Base-by-base conservation (phyloP, 2,797 vertebrate species). In the Poeciliopsis turneri region DNA sequence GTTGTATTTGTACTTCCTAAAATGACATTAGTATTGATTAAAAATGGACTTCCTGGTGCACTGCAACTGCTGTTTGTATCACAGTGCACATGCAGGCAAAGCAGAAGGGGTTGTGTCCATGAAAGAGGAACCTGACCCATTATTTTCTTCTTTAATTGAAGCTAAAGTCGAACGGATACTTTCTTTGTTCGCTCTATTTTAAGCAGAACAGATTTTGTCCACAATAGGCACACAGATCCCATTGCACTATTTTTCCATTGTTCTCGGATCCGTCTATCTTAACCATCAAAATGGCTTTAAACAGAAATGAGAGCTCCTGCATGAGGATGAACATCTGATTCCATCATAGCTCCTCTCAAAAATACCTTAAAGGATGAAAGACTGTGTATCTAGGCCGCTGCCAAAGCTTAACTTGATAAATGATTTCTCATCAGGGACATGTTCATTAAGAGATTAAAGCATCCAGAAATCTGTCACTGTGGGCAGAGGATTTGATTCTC, bases 401-500 rank as follows among this genome's bases (percentile, higher is more conserved):
- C 72, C 74, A 70, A 61, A 68, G 8, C 20, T 12, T 30, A 43
- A 74, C 25, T 36, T 84, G 57, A 76, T 77, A 77, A 77, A 82
- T 23, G 45, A 80, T 78, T 73, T 72, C 71, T 77, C 59, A 73
- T 70, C 55, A 45, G 76, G 76, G 72, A 83, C 64, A 64, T 6
- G 28, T 78, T 78, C 36, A 18, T 80, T 39, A 64, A 11, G 28
- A 77, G 76, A 78, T 86, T 81, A 74, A 84, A 81, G 45, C 78
- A 73, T 76, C 46, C 30, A 53, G 71, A 78, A 72, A 81, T 84
- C 20, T 75, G 77, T 83, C 30, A 16, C 46, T 36, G 73, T 23
- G n/a, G 46, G 66, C 57, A 1, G 18, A 72, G 49, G 72, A 77
- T 84, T 77, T 87, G 64, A 87, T 88, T 84, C 71, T 77, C 51